Evolutionary conservation across 2,113 vertebrate species (phyloP).

Genomic region (Brachyistius frenatus): DNA sequence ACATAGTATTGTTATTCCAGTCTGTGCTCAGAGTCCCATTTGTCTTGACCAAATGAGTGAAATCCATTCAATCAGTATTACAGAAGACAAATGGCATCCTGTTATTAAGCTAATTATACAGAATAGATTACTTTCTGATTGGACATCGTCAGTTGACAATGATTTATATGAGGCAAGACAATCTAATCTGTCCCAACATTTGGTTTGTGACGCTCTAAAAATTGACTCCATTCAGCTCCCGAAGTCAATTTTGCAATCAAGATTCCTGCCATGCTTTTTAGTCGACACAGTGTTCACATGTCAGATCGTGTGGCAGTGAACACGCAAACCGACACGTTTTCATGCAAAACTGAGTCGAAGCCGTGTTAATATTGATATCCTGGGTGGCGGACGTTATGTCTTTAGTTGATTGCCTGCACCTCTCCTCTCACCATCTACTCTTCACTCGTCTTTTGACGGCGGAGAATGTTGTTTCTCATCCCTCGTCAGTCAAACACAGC

Average conservation of each 20-base stretch:
- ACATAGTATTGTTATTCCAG: conserved; percentile 12
- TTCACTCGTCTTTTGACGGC: background rate
- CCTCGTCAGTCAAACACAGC: conserved; percentile 26
- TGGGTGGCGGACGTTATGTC: background rate
- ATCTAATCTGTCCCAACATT: conserved; percentile 53
- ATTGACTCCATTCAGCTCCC: conserved; percentile 38
- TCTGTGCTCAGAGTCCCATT: conserved; percentile 44
- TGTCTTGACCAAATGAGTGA: conserved; percentile 48
- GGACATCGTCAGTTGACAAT: conserved; percentile 58
- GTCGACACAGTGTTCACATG: conserved; percentile 17
- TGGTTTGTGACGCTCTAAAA: conserved; percentile 53
- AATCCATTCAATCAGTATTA: conserved; percentile 59
- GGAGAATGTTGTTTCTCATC: conserved; percentile 17
- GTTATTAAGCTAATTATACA: conserved; percentile 65
- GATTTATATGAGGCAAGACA: conserved; percentile 59
- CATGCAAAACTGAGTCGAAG: conserved; percentile 6
- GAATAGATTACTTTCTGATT: conserved; percentile 59
- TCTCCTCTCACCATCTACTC: background rate
- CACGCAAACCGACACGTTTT: conserved; percentile 17
- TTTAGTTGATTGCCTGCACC: background rate
- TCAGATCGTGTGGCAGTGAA: background rate
- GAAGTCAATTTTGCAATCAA: conserved; percentile 41
- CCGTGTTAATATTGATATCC: conserved; percentile 10
- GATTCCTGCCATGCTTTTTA: conserved; percentile 25
- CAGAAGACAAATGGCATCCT: conserved; percentile 45